Conservation (phyloP, 2,113 vertebrate species). For the Lasiurus cinereus region DNA sequence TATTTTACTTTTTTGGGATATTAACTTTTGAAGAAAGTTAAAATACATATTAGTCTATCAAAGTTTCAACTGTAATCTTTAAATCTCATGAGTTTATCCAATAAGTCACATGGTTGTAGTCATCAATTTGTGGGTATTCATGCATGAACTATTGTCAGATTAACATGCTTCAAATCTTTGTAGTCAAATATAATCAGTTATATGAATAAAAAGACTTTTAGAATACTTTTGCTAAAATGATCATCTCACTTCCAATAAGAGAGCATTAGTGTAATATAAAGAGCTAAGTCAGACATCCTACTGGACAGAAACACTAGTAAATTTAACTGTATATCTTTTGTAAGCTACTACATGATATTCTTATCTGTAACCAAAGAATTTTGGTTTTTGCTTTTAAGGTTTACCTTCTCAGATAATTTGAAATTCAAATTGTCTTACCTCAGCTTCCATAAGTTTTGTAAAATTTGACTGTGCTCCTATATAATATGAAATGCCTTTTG, state of each 20-base stretch:
- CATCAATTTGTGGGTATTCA: neutral
- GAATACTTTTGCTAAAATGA: neutral
- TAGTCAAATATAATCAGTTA: constrained; percentile 46
- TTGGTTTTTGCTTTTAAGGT: neutral
- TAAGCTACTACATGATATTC: neutral
- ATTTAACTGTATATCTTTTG: neutral
- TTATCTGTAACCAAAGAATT: neutral
- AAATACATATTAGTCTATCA: constrained; percentile 26
- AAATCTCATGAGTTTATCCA: constrained; percentile 13
- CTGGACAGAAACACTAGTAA: constrained; percentile 61
- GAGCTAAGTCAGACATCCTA: constrained; percentile 2
- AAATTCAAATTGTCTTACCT: constrained; percentile 87
- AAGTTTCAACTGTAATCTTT: constrained; percentile 44
- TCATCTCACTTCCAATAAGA: neutral
- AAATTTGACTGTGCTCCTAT: constrained; percentile 95
- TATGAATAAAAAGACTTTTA: constrained; percentile 27
- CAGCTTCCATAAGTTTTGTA: constrained; percentile 93
- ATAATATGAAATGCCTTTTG: constrained; percentile 94
- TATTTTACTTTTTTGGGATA: neutral
- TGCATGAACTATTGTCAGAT: constrained; percentile 18
- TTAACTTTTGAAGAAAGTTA: constrained; percentile 33
- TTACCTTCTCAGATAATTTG: neutral
- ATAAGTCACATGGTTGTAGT: neutral
- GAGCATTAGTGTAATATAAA: neutral
- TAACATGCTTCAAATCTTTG: neutral